Conservation (phyloP, 2,797 vertebrate genomes). For the Sebastiscus tertius region DNA sequence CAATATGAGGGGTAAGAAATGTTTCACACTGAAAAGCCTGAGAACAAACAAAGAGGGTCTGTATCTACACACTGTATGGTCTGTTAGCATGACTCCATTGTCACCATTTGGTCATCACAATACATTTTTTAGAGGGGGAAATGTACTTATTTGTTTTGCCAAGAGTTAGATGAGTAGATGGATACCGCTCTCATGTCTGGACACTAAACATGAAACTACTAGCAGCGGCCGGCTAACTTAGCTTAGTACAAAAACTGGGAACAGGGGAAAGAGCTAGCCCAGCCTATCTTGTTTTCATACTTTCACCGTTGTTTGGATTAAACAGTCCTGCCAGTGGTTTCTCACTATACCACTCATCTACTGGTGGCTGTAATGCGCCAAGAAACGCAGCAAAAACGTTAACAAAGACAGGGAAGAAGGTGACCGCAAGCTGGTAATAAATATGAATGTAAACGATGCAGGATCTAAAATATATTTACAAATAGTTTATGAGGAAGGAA, state of each 20-base stretch:
- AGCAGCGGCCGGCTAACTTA: neutral
- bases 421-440: too few species aligned
- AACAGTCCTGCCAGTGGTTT: neutral
- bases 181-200: too few species aligned
- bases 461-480: neutral
- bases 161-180: neutral
- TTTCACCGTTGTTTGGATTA: neutral
- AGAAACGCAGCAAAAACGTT: neutral
- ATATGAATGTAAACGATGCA: neutral
- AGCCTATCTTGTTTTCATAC: neutral
- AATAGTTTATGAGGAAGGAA: neutral
- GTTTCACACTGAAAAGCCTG: neutral
- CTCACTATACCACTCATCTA: neutral
- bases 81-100: neutral
- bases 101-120: neutral
- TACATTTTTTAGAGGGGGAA: too few species aligned
- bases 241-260: neutral
- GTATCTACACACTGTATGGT: neutral
- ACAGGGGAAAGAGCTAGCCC: neutral
- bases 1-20: neutral
- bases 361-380: neutral
- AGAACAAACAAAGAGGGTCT: slow-evolving; percentile 16
- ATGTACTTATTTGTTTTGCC: neutral
- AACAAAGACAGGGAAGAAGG: neutral
- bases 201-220: too few species aligned